These are phyloP conservation scores for Globodera rostochiensis DNA, from an alignment of 1,140 invertebrate genomes.

Conservation along the genomic window DNA sequence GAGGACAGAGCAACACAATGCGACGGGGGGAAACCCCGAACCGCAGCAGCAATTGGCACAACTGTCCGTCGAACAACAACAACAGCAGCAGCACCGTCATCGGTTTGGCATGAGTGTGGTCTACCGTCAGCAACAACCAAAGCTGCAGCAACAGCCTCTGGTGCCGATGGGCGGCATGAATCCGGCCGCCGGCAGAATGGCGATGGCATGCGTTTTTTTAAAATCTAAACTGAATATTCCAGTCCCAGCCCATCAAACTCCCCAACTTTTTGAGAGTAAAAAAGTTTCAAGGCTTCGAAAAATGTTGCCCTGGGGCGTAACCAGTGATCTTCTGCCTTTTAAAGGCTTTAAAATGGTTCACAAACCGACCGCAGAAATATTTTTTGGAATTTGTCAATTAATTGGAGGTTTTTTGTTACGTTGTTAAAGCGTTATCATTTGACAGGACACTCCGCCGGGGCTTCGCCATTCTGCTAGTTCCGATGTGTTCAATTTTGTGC, in stretches of 20 bases:
- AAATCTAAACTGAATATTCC: too few relatives aligned
- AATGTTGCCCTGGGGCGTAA: too few relatives aligned
- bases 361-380: too few relatives aligned
- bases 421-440: not conserved
- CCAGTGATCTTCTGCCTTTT: too few relatives aligned
- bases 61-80: conserved; percentile 19
- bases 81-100: conserved; percentile 17
- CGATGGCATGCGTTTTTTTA: not conserved
- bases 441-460: not conserved
- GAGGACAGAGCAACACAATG: conserved; percentile 12
- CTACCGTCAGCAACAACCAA: conserved; percentile 23
- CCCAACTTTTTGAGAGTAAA: too few relatives aligned
- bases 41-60: conserved; percentile 7
- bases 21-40: conserved; percentile 13
- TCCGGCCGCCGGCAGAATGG: not conserved
- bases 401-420: not conserved
- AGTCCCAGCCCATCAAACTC: too few relatives aligned
- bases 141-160: conserved; percentile 7
- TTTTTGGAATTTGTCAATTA: too few relatives aligned
- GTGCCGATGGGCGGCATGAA: not conserved
- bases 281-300: too few relatives aligned
- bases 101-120: conserved; percentile 15
- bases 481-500: conserved; percentile 13
- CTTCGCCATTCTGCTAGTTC: not conserved
- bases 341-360: too few relatives aligned